These are phyloP conservation scores for Numenius phaeopus DNA, from an alignment of 2,797 vertebrate genomes.

Conservation along the genomic window DNA sequence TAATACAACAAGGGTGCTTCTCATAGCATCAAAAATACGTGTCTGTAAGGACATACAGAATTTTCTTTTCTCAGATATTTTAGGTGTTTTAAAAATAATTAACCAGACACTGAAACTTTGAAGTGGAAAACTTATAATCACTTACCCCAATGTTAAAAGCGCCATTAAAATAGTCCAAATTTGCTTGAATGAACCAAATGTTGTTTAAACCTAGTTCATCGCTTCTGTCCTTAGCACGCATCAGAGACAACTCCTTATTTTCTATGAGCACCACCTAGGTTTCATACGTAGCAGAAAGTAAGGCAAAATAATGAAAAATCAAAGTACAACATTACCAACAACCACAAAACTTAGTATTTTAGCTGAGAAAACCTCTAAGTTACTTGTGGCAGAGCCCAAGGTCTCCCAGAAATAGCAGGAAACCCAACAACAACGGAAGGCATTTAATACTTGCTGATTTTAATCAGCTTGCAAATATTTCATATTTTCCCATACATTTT, in stretches of 20 bases:
- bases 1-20: not conserved
- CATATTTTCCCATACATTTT: not conserved
- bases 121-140: constrained; percentile 32
- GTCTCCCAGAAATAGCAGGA: not conserved
- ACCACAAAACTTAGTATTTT: not conserved
- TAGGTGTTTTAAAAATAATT: not conserved
- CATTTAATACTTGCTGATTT: not conserved
- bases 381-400: not conserved
- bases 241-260: constrained; percentile 96
- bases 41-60: not conserved
- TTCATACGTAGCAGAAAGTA: constrained; percentile 18
- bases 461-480: not conserved
- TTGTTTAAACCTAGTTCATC: constrained; percentile 88
- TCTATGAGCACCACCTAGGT: constrained; percentile 92
- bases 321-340: not conserved
- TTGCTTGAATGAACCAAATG: constrained; percentile 95
- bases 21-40: not conserved
- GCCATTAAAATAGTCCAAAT: constrained; percentile 95
- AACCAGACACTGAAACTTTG: not conserved
- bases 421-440: not conserved
- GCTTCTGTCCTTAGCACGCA: constrained; percentile 89
- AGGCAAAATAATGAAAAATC: constrained; percentile 29
- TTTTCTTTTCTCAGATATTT: not conserved
- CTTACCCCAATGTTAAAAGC: constrained; percentile 95
- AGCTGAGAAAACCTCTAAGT: not conserved